Base-by-base conservation (phyloP, 2,113 vertebrate species). In the Rhinolophus ferrumequinum region DNA sequence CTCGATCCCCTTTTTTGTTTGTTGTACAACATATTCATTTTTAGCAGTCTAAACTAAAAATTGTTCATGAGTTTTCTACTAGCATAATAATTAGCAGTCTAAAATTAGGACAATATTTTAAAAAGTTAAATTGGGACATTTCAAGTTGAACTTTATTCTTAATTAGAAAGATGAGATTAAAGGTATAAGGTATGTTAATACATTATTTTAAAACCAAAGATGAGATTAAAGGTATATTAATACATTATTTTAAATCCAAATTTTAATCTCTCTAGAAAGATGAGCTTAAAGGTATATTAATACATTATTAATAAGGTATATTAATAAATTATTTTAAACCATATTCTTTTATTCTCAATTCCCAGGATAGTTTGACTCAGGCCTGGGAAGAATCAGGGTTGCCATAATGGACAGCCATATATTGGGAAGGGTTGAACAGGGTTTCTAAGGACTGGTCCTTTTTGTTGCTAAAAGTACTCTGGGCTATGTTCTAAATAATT, bases 61-160 rank as follows among this genome's bases (percentile, higher is more conserved):
- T 73, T 90, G 84, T 82, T 66, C 30, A 30, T 69, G 56, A 73
- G 15, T 83, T 95, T 54, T 90, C 41, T 80, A 52, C 6, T 60
- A 62, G 33, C 21, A 81, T 66, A 47, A 30, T 70, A 91, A 94
- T 76, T 88, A 96, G n/a, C 33, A 84, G 6, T 33, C 15, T 79
- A 93, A 96, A 90, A 18, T 21, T 58, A 35, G 44, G 38, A 26
- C 22, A 90, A 8, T 72, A 38, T 79, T 76, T 96, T 52, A 14
- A 22, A 54, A 91, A 93, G 18, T 88, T 56, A 79, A 66, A 50
- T 52, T 72, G 11, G 21, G 54, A 28, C 84, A 70, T 84, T 90
- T 90, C 77, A 94, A 86, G 8, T 82, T 84, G 69, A 93, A 79
- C 3, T 86, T 73, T 92, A 70, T 70, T 93, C 24, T 95, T 92